These are phyloP conservation scores for Rhinatrema bivittatum DNA, from an alignment of 2,797 vertebrate genomes.

Conservation along the genomic window DNA sequence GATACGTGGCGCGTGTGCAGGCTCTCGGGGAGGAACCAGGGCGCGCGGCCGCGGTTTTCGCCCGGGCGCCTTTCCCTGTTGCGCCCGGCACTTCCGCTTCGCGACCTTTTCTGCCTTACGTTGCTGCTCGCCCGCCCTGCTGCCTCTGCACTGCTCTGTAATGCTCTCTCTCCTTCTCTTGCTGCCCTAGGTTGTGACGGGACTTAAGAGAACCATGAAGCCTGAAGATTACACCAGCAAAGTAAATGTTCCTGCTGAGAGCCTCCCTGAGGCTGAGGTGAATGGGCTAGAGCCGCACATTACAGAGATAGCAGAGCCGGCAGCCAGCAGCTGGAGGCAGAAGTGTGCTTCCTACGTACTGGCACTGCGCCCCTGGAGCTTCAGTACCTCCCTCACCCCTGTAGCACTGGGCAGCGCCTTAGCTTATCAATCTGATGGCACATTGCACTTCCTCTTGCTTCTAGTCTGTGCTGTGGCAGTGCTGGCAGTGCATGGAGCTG, in stretches of 20 bases:
- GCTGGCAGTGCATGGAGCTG: constrained; percentile 88
- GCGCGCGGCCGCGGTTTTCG: too few species aligned
- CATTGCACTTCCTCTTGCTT: constrained; percentile 72
- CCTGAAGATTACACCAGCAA: constrained; percentile 48
- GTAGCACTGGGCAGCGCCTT: constrained; percentile 89
- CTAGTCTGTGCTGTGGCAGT: constrained; percentile 83
- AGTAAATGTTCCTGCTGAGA: constrained; percentile 46
- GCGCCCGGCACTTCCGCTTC: too few species aligned
- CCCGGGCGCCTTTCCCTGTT: too few species aligned
- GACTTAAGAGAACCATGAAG: too few species aligned
- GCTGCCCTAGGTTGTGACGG: too few species aligned
- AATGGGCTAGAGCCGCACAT: constrained; percentile 8
- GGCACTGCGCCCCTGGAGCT: constrained; percentile 92
- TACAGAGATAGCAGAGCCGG: background rate
- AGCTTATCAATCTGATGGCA: constrained; percentile 81
- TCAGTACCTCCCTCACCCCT: constrained; percentile 87
- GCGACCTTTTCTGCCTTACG: too few species aligned
- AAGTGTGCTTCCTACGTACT: constrained; percentile 90
- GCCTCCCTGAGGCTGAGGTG: constrained; percentile 41
- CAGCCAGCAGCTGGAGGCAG: constrained; percentile 53
- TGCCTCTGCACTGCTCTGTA: too few species aligned
- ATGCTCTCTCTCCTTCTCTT: too few species aligned
- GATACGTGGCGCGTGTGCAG: too few species aligned
- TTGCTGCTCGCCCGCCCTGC: too few species aligned
- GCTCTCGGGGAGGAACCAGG: too few species aligned